Evolutionary conservation across 2,113 vertebrate genomes (phyloP).

Genomic region (Psittacus erithacus): DNA sequence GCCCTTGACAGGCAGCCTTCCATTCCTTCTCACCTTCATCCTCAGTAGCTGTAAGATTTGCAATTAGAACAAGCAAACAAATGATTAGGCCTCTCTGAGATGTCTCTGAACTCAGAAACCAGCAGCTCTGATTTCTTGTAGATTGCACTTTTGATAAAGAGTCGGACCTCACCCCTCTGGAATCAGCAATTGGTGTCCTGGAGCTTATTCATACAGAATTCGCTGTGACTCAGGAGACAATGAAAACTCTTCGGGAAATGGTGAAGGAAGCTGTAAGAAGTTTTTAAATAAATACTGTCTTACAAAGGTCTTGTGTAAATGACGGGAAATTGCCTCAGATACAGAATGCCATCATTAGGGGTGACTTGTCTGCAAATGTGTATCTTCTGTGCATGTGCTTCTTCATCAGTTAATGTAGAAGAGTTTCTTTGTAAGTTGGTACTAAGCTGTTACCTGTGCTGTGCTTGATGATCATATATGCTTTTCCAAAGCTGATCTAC

Average conservation of each 20-base stretch:
- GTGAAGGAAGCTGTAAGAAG: slow-evolving; percentile 82
- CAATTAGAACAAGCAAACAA: not conserved
- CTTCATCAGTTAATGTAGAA: not conserved
- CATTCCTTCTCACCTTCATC: accelerated
- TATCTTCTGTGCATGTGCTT: accelerated
- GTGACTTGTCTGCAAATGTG: accelerated
- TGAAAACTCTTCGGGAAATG: slow-evolving; percentile 80
- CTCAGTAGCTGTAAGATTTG: accelerated
- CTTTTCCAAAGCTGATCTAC: not conserved
- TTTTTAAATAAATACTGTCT: not conserved
- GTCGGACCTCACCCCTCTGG: slow-evolving; percentile 79
- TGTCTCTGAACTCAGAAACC: not conserved
- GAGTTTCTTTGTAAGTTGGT: not conserved
- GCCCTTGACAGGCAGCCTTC: accelerated
- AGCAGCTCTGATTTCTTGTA: slow-evolving; percentile 36
- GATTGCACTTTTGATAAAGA: slow-evolving; percentile 80
- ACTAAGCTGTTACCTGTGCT: not conserved
- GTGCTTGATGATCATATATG: accelerated
- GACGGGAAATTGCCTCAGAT: accelerated
- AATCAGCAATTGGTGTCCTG: slow-evolving; percentile 83
- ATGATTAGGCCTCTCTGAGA: not conserved
- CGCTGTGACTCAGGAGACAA: slow-evolving; percentile 63
- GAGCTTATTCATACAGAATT: slow-evolving; percentile 73
- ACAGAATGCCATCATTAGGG: accelerated
- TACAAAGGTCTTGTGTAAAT: accelerated